phyloP scores from a whole-genome alignment of 2,797 vertebrate genomes.

The Rousettus madagascariensis region DNA sequence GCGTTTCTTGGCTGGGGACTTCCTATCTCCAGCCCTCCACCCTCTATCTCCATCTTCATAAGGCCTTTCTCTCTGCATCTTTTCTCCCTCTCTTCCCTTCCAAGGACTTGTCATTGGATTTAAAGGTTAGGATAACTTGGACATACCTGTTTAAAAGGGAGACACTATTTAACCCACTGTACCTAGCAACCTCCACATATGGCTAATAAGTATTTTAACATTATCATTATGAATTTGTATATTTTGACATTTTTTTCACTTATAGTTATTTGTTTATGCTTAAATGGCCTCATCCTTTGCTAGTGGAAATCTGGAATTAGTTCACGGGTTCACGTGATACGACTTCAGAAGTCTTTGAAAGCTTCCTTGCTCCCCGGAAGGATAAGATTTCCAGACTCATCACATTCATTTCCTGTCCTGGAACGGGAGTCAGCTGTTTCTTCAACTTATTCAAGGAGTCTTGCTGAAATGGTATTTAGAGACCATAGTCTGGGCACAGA shows the following conservation, averaged over 20 bases:
- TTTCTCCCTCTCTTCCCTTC: neutral
- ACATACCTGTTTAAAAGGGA: neutral
- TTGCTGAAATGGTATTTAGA: neutral
- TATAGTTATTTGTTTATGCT: neutral
- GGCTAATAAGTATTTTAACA: neutral
- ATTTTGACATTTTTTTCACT: neutral
- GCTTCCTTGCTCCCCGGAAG: neutral
- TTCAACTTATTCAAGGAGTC: neutral
- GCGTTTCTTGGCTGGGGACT: neutral
- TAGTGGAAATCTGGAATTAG: neutral
- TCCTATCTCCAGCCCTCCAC: neutral
- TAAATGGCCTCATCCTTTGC: neutral
- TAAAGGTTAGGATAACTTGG: neutral
- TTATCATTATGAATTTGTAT: neutral
- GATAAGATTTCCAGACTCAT: neutral
- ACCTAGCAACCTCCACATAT: neutral
- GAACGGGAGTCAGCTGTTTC: neutral
- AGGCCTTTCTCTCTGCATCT: neutral
- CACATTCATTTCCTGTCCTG: neutral
- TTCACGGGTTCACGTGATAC: neutral
- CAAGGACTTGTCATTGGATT: neutral
- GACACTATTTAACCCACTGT: neutral
- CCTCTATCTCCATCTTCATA: neutral
- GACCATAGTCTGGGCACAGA: neutral
- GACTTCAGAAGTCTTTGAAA: neutral